phyloP scores from a whole-genome alignment of 1,140 invertebrate genomes.

The Pseudobourletiella spinata region DNA sequence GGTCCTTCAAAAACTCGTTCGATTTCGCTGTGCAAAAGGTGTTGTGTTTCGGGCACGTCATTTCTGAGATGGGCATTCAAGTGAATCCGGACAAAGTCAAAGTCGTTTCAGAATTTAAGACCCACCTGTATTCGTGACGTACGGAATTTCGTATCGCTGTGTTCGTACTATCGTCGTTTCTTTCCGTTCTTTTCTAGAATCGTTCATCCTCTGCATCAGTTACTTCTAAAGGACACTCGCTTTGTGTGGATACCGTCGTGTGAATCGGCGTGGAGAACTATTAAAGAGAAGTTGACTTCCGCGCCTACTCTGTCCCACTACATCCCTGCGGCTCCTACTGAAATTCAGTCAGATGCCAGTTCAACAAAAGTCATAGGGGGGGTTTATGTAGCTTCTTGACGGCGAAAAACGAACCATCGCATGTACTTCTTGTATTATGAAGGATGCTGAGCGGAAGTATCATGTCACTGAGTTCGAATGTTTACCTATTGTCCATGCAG shows the following conservation, averaged over 20 bases:
- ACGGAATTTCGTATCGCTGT: constrained; percentile 26
- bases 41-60: constrained; percentile 40
- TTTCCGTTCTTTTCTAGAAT: background rate
- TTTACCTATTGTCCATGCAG: constrained; percentile 42
- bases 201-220: background rate
- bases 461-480: constrained; percentile 41
- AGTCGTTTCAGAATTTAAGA: constrained; percentile 36
- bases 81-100: constrained; percentile 40
- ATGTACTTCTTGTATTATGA: constrained; percentile 41
- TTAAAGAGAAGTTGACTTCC: constrained; percentile 37
- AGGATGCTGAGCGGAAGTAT: constrained; percentile 39
- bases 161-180: constrained; percentile 6
- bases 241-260: constrained; percentile 5
- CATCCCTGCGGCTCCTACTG: constrained; percentile 19
- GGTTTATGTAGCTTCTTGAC: constrained; percentile 43
- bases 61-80: constrained; percentile 38
- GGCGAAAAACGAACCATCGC: constrained; percentile 40
- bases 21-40: constrained; percentile 36
- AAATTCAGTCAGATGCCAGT: constrained; percentile 44
- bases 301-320: constrained; percentile 18
- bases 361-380: constrained; percentile 44
- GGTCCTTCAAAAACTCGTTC: constrained; percentile 38
- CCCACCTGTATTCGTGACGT: constrained; percentile 38
- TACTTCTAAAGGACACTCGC: background rate
- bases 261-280: constrained; percentile 33